These are phyloP conservation scores for Drosophila busckii DNA, from an alignment of 1,140 invertebrate species.

Conservation along the genomic window DNA sequence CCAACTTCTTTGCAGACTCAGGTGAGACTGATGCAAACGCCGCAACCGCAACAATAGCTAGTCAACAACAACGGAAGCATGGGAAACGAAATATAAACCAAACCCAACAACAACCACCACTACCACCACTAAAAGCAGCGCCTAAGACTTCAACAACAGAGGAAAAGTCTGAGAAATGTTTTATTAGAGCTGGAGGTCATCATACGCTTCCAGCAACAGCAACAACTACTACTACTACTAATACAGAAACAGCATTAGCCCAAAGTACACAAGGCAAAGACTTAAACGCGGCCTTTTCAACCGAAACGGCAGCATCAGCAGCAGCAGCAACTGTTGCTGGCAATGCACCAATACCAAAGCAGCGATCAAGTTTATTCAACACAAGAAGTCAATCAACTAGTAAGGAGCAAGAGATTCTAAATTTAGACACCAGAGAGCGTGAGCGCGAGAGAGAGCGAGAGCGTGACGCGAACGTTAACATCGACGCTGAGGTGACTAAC, in stretches of 20 bases:
- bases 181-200: constrained; percentile 70
- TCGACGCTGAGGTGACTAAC: constrained; percentile 39
- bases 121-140: constrained; percentile 14
- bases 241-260: constrained; percentile 22
- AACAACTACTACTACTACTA: no score
- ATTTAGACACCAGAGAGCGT: constrained; percentile 48
- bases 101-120: constrained; percentile 32
- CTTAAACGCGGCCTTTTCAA: constrained; percentile 45
- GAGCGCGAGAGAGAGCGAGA: constrained; percentile 33
- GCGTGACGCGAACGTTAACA: constrained; percentile 29
- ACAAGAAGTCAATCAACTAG: constrained; percentile 62
- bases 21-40: constrained; percentile 28
- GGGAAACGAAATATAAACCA: constrained; percentile 49
- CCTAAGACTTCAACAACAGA: constrained; percentile 46
- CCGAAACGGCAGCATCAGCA: constrained; percentile 53
- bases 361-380: constrained; percentile 73
- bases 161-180: constrained; percentile 75
- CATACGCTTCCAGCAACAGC: constrained; percentile 46
- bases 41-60: constrained; percentile 44
- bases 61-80: constrained; percentile 47
- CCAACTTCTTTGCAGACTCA: constrained; percentile 34
- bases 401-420: constrained; percentile 57
- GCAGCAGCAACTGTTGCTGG: constrained; percentile 21
- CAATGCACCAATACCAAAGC: constrained; percentile 71
- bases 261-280: constrained; percentile 52